These are phyloP conservation scores for Furcifer pardalis DNA, from an alignment of 2,797 vertebrate genomes.

Conservation along the genomic window DNA sequence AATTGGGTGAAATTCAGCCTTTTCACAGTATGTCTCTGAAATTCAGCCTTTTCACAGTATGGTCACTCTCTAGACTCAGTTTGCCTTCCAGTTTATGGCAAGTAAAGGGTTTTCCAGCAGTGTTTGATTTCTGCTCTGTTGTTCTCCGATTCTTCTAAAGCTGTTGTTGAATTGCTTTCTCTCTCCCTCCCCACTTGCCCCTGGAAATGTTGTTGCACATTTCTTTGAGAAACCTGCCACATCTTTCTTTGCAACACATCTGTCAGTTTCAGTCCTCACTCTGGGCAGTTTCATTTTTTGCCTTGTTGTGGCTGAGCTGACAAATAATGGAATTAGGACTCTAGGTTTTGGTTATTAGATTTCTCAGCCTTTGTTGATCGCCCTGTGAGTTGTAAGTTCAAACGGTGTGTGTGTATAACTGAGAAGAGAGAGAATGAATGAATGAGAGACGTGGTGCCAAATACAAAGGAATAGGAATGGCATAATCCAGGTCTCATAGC, in stretches of 20 bases:
- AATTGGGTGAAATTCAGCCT: too few species aligned
- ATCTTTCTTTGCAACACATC: conserved; percentile 9
- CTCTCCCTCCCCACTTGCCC: not conserved
- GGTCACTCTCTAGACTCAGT: not conserved
- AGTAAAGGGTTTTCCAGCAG: not conserved
- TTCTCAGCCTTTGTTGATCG: conserved; percentile 14
- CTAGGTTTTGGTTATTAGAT: conserved; percentile 14
- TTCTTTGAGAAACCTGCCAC: not conserved
- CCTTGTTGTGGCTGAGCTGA: conserved; percentile 2
- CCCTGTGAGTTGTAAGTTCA: not conserved
- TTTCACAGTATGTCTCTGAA: not conserved
- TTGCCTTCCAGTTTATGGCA: not conserved
- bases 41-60: rapidly evolving
- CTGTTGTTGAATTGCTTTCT: not conserved
- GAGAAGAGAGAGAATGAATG: too few species aligned
- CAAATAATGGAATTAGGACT: conserved; percentile 3
- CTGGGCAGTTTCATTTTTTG: not conserved
- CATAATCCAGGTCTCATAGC: too few species aligned
- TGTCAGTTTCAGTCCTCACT: conserved; percentile 24
- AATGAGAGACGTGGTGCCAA: not conserved
- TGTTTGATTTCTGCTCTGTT: not conserved
- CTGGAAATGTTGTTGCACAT: not conserved
- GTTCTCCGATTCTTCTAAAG: not conserved
- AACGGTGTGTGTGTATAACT: not conserved
- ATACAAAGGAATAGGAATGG: not conserved